A percentile compares a stretch with the other conserved stretches of the same genome.
phyloP scores from a whole-genome alignment of 1,140 invertebrate genomes.

The Macrocentrus cingulum region DNA sequence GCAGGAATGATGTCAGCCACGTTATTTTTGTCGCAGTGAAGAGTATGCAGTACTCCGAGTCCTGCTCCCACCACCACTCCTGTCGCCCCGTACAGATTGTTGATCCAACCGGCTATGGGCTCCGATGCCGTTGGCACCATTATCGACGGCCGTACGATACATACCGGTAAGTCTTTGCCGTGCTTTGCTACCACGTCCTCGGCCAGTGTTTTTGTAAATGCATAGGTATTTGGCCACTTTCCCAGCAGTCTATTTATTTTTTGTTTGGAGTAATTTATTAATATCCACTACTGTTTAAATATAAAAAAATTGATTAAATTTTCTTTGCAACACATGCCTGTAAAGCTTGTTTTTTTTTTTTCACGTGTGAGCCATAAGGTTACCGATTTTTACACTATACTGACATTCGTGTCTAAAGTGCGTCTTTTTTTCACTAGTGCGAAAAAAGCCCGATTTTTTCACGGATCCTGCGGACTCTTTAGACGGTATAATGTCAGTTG shows the following conservation, averaged over 20 bases:
- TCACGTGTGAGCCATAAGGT: not conserved
- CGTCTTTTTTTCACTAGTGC: no score
- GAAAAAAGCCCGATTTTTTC: no score
- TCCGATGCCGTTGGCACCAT: slow-evolving; percentile 77
- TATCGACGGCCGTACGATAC: slow-evolving; percentile 73
- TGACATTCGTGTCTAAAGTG: no score
- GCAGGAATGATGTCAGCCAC: slow-evolving; percentile 85
- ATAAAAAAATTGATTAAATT: no score
- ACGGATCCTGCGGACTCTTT: no score
- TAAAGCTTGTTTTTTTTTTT: no score
- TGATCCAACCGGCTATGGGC: slow-evolving; percentile 76
- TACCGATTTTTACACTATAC: not conserved
- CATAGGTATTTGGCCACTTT: slow-evolving; percentile 83
- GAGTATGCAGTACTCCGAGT: slow-evolving; percentile 72
- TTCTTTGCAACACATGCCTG: no score
- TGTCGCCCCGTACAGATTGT: slow-evolving; percentile 82
- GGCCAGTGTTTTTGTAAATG: slow-evolving; percentile 80
- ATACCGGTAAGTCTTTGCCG: slow-evolving; percentile 69
- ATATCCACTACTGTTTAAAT: no score
- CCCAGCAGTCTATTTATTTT: slow-evolving; percentile 63
- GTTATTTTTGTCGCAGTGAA: slow-evolving; percentile 66
- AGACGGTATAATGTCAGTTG: no score
- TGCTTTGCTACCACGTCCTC: slow-evolving; percentile 73
- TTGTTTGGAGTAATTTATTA: slow-evolving; percentile 46
- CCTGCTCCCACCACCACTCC: slow-evolving; percentile 69